Conservation (phyloP, 2,888 invertebrate genomes). For the Hetaerina titia region DNA sequence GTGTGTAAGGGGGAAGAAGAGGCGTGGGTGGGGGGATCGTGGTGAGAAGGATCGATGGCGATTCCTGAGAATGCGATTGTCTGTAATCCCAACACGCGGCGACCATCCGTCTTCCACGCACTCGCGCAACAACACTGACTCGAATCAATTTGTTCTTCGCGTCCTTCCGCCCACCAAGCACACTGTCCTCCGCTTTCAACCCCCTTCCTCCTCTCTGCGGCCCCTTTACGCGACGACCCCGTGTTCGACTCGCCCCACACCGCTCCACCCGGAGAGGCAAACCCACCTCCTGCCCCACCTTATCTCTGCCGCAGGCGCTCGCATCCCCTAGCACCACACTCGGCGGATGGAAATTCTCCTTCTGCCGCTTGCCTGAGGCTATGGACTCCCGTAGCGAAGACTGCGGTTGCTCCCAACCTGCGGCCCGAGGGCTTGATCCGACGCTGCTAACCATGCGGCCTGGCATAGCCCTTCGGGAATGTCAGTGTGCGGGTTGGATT, state of each 20-base stretch:
- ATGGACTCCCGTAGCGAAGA: too few species aligned
- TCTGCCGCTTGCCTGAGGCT: too few species aligned
- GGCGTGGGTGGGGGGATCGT: neutral
- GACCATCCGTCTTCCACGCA: conserved; percentile 16
- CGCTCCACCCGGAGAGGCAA: neutral
- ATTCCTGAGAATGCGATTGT: conserved; percentile 20
- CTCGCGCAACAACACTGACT: neutral
- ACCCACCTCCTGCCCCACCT: neutral
- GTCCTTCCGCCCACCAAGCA: neutral
- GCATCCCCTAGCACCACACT: too few species aligned
- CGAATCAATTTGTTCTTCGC: conserved; percentile 12
- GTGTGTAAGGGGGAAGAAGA: too few species aligned
- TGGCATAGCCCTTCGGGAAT: too few species aligned
- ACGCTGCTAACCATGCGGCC: too few species aligned
- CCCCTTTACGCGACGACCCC: neutral
- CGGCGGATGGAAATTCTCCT: too few species aligned
- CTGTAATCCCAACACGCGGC: conserved; percentile 29
- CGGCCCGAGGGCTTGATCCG: too few species aligned
- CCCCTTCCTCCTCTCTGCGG: neutral
- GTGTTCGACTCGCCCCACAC: neutral
- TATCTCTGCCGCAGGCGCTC: too few species aligned
- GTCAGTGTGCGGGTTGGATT: too few species aligned
- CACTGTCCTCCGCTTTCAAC: neutral
- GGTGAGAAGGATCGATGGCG: neutral
- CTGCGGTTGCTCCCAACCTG: too few species aligned